Conservation (phyloP, 2,888 invertebrate genomes). For the Athetis lepigone region DNA sequence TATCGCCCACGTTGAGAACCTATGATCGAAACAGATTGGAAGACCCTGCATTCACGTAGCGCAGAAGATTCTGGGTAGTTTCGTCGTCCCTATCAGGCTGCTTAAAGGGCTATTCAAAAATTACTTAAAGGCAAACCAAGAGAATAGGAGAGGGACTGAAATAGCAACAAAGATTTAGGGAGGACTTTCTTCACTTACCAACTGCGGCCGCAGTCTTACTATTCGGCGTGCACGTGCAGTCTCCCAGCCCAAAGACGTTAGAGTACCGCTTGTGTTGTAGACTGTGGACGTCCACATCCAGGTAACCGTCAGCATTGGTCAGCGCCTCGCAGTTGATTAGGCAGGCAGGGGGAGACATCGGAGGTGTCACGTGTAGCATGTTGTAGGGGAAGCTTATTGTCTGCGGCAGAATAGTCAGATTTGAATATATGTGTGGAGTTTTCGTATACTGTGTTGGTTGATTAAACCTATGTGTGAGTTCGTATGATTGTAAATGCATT, state of each 20-base stretch:
- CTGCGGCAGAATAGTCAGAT: conserved; percentile 66
- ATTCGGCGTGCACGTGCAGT: conserved; percentile 97
- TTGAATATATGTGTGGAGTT: not conserved
- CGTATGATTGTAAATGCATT: too few species aligned
- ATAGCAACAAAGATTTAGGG: too few species aligned
- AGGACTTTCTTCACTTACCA: conserved; percentile 89
- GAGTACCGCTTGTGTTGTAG: conserved; percentile 94
- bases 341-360: conserved; percentile 93
- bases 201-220: conserved; percentile 99
- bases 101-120: too few species aligned
- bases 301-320: conserved; percentile 93
- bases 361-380: conserved; percentile 96
- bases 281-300: conserved; percentile 94
- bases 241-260: conserved; percentile 98
- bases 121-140: too few species aligned
- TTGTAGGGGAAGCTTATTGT: conserved; percentile 91
- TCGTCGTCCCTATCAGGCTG: too few species aligned
- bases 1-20: too few species aligned
- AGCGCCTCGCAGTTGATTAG: conserved; percentile 86
- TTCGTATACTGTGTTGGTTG: too few species aligned
- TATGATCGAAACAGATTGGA: too few species aligned
- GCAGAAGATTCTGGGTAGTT: too few species aligned
- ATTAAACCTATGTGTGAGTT: too few species aligned
- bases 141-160: too few species aligned
- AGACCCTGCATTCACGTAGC: too few species aligned